Conservation (phyloP, 2,888 invertebrate species). For the Pyralis farinalis region DNA sequence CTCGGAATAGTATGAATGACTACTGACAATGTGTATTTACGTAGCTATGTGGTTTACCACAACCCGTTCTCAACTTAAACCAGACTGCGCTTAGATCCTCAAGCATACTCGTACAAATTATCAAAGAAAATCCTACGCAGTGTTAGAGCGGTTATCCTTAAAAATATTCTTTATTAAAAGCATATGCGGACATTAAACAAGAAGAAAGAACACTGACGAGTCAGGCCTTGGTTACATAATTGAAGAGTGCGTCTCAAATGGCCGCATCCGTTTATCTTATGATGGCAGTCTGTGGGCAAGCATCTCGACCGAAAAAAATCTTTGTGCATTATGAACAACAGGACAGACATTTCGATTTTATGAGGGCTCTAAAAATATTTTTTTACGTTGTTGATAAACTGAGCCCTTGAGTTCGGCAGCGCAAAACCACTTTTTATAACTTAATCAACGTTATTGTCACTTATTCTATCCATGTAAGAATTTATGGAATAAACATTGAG, state of each 20-base stretch:
- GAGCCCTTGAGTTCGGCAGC: conserved; percentile 2
- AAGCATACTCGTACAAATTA: no score
- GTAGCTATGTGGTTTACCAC: no score
- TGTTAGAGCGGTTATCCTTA: no score
- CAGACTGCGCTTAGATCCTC: background rate
- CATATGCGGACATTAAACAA: conserved; percentile 13
- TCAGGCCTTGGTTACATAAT: conserved; percentile 51
- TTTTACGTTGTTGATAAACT: conserved; percentile 11
- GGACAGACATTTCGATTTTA: conserved; percentile 7
- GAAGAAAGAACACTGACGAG: conserved; percentile 14
- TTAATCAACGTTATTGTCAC: conserved; percentile 7
- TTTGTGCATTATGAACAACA: background rate
- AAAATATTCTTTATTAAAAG: no score
- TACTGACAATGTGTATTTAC: no score
- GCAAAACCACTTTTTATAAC: conserved; percentile 8
- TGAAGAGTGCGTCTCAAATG: conserved; percentile 62
- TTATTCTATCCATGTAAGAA: conserved; percentile 4
- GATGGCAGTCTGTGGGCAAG: conserved; percentile 39
- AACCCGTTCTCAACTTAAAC: background rate
- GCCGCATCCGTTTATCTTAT: conserved; percentile 63
- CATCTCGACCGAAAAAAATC: background rate
- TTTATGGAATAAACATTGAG: conserved; percentile 1
- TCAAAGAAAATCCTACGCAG: no score
- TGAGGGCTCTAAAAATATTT: conserved; percentile 7
- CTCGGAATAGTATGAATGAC: no score